Evolutionary conservation across 2,113 vertebrate genomes (phyloP).

Genomic region (Pygathrix nemaeus): DNA sequence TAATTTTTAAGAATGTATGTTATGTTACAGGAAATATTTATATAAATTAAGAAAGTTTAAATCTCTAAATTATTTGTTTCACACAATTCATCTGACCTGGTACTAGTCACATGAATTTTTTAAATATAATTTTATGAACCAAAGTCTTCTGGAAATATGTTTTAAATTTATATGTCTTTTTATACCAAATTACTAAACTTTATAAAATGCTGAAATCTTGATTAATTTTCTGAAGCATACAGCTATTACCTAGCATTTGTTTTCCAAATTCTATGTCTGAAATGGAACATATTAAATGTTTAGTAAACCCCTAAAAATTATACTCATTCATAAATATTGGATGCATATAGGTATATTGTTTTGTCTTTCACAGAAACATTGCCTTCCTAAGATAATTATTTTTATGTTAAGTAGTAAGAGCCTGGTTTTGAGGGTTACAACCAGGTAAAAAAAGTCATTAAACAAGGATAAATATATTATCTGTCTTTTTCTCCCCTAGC

Average conservation of each 20-base stretch:
- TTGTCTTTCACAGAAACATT: not conserved
- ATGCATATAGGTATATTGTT: not conserved
- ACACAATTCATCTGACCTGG: conserved; percentile 66
- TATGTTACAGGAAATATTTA: conserved; percentile 67
- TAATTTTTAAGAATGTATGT: conserved; percentile 82
- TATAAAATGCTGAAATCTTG: not conserved
- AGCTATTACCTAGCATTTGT: conserved; percentile 37
- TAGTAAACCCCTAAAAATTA: not conserved
- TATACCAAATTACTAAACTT: not conserved
- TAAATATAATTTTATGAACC: conserved; percentile 67
- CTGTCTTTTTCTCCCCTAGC: not conserved
- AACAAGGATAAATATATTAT: not conserved
- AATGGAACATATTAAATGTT: not conserved
- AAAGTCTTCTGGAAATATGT: conserved; percentile 56
- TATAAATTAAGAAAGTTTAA: conserved; percentile 70
- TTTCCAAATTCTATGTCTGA: not conserved
- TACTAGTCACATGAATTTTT: conserved; percentile 29
- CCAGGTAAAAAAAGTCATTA: not conserved
- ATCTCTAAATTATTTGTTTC: conserved; percentile 76
- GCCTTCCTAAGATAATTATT: not conserved
- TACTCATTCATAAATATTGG: not conserved
- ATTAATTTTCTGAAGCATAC: conserved; percentile 51
- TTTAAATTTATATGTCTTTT: conserved; percentile 29
- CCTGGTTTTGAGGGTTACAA: not conserved
- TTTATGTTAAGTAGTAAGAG: not conserved